Evolutionary conservation across 2,113 vertebrate genomes (phyloP).

Genomic region (Perognathus longimembris): DNA sequence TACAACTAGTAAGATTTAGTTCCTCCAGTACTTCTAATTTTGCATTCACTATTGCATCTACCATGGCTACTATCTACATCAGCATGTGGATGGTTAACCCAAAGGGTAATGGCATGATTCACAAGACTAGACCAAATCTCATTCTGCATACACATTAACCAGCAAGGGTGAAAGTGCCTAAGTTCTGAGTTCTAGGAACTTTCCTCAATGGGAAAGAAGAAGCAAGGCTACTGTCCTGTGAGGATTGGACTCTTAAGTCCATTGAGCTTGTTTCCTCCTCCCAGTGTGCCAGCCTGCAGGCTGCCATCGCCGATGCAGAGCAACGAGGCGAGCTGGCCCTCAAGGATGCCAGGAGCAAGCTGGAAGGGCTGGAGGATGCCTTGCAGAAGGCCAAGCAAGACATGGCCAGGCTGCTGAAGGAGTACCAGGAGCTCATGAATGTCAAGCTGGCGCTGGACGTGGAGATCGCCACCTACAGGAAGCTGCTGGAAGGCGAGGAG

Average conservation of each 20-base stretch:
- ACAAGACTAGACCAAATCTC: no score
- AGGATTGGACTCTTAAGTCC: background rate
- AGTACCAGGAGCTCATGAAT: slow-evolving; percentile 83
- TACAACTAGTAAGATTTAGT: no score
- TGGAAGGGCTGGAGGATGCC: slow-evolving; percentile 84
- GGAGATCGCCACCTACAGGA: slow-evolving; percentile 84
- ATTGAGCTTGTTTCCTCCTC: background rate
- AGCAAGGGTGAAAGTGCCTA: fast-evolving
- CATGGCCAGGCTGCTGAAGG: slow-evolving; percentile 80
- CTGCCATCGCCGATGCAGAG: slow-evolving; percentile 80
- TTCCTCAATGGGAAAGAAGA: background rate
- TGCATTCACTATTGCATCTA: no score
- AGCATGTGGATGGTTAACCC: no score
- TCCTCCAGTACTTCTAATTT: background rate
- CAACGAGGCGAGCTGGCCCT: background rate
- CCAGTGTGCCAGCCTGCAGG: slow-evolving; percentile 79
- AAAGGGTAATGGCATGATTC: no score
- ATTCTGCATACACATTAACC: no score
- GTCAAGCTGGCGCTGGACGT: slow-evolving; percentile 83
- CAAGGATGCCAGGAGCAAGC: slow-evolving; percentile 64
- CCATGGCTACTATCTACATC: no score
- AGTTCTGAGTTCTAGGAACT: no score
- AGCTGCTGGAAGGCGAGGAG: slow-evolving; percentile 93
- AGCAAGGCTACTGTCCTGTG: background rate
- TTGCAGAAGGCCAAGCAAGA: slow-evolving; percentile 87